Base-by-base conservation (phyloP, 35 echinoderm and acorn worm species). In the Heliocidaris erythrogramma region DNA sequence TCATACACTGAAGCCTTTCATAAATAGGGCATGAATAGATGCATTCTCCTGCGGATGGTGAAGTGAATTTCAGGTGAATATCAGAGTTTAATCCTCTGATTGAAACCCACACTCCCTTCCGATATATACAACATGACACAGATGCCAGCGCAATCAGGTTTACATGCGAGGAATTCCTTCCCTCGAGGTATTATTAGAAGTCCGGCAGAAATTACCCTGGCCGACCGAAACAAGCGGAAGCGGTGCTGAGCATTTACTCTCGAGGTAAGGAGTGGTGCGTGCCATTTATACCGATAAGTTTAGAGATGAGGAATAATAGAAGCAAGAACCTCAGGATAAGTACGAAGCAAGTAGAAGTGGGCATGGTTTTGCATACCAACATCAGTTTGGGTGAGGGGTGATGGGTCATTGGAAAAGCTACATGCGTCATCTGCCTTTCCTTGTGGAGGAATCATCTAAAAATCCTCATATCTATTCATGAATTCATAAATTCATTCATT, bases 271-370 rank as follows among this genome's bases (percentile, higher is more conserved):
- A 78, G 65, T 78, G 65, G 65, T 78, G 65, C 65, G 65, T 78
- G 65, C 65, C 65, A 78, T 78, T 78, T 78, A 78, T 78, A 78
- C 65, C 65, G 65, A 78, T 78, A 78, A 78, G 65, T 78, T 78
- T 78, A 78, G 65, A 78, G 65, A 78, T 78, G n/a, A 78, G 65
- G 65, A 78, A 78, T 78, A 78, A 78, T 78, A n/a, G 65, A n/a
- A 78, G 65, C 21, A 78, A 78, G 27, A 21, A 78, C 65, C 65
- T n/a, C 14, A 24, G 65, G 65, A 78, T 78, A 18, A 78, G 18
- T 78, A 78, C 65, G 0, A 78, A n/a, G 17, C 65, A 78, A 78
- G 65, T 18, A n/a, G 65, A 78, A 78, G 65, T 21, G 65, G 65
- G 65, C 65, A 78, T 78, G 65, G 65, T 78, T 78, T 78, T 78